phyloP scores from a whole-genome alignment of 1,140 invertebrate species.

The Microplitis demolitor region DNA sequence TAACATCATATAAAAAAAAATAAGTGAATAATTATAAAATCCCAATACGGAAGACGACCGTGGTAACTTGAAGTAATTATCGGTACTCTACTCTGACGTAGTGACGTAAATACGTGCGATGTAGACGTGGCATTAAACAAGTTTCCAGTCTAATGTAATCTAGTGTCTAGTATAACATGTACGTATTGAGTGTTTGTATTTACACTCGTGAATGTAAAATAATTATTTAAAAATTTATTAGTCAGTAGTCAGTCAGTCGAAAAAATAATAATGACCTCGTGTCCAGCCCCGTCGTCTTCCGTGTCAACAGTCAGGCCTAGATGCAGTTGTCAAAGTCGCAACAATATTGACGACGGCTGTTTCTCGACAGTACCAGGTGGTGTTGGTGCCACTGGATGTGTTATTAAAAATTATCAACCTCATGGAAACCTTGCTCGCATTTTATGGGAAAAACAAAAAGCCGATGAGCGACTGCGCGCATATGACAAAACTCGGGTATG shows the following conservation, averaged over 20 bases:
- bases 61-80: neutral
- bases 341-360: neutral
- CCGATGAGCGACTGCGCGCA: slow-evolving; percentile 67
- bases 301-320: slow-evolving; percentile 19
- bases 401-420: slow-evolving; percentile 56
- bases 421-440: slow-evolving; percentile 70
- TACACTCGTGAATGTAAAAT: too few species aligned
- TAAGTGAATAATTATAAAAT: neutral
- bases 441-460: slow-evolving; percentile 71
- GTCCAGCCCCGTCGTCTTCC: slow-evolving; percentile 2
- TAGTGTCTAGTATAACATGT: too few species aligned
- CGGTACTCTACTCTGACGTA: too few species aligned
- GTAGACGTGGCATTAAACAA: too few species aligned
- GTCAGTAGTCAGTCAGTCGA: neutral
- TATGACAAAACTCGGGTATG: slow-evolving; percentile 72
- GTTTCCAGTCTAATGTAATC: too few species aligned
- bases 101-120: too few species aligned
- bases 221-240: neutral
- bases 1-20: neutral
- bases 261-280: slow-evolving; percentile 13
- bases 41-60: neutral
- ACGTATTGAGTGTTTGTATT: too few species aligned
- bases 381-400: slow-evolving; percentile 23
- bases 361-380: neutral
- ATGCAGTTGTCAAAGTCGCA: slow-evolving; percentile 40